Evolutionary conservation across 2,113 vertebrate genomes (phyloP), one percentile per base, ranked within the genome.

Genomic region (Cololabis saira): DNA sequence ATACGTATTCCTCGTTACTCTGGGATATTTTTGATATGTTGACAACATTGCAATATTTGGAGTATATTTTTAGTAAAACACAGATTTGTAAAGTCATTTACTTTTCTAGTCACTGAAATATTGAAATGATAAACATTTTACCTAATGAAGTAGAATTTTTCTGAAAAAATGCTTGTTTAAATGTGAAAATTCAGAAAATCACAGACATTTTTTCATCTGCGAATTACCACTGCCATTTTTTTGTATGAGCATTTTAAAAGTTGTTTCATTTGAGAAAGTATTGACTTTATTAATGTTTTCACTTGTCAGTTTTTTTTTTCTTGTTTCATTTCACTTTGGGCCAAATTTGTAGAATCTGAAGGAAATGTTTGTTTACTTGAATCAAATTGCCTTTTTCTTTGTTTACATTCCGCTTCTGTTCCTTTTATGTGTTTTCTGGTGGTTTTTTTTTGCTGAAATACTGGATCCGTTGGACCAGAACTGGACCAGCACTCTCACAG

Each of bases 61-160:
- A 90, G 68, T 92, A 81, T 93, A 93, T 92, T 91, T 93, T 93
- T 82, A 67, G 80, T 92, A 80, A 53, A 61, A 43, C 65, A 79
- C 81, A 85, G 85, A 91, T 92, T 93, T 93, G 65, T 92, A 90
- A 73, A 85, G 81, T 76, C 47, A 30, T 85, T 88, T 88, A 89
- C 83, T 89, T 91, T 92, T 92, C 57, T 89, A 90, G 75, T 64
- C 78, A 57, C 61, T 72, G 67, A 71, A 81, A 78, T 71, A 74
- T 84, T 21, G 64, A 70, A 81, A 69, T 59, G 44, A 80, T 12
- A n/a, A 22, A 53, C 65, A 73, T 87, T 86, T 69, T 80, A 83
- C 67, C 84, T 80, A 67, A 61, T 84, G 74, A 61, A 86, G 72
- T 65, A 30, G 51, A 55, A 73, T 86, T 84, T 67, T 27, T n/a